Evolutionary conservation across 2,113 vertebrate genomes (phyloP).

Genomic region (Prinia subflava): DNA sequence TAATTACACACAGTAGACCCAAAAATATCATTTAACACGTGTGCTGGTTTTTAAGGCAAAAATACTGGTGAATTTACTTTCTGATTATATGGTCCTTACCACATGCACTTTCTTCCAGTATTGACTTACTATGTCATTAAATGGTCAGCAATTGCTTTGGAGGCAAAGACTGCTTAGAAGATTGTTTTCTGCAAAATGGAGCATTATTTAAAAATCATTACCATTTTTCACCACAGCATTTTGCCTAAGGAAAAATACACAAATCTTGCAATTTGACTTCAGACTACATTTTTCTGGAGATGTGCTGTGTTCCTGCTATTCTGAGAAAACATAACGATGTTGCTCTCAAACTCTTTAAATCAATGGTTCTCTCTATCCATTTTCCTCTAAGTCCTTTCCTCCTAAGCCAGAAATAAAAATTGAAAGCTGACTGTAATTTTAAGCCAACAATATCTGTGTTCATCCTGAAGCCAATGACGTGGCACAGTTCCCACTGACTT

Average conservation of each 20-base stretch:
- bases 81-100: slow-evolving; percentile 72
- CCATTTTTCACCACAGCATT: slow-evolving; percentile 44
- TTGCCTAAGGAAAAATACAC: slow-evolving; percentile 48
- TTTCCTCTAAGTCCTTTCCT: neutral
- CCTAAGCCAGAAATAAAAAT: slow-evolving; percentile 12
- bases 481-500: neutral
- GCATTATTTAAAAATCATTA: slow-evolving; percentile 66
- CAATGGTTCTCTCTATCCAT: neutral
- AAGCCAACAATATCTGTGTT: neutral
- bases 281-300: slow-evolving; percentile 14
- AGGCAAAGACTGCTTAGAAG: slow-evolving; percentile 62
- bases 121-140: slow-evolving; percentile 69
- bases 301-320: slow-evolving; percentile 36
- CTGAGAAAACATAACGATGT: neutral
- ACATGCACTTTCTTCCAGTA: slow-evolving; percentile 68
- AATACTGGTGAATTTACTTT: slow-evolving; percentile 72
- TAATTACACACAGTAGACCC: slow-evolving; percentile 66
- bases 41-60: slow-evolving; percentile 75
- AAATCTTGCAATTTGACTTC: neutral
- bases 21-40: slow-evolving; percentile 76
- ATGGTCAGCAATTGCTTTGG: slow-evolving; percentile 58
- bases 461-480: neutral
- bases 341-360: neutral
- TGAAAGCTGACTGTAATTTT: slow-evolving; percentile 5
- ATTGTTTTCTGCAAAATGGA: slow-evolving; percentile 45